Conservation (phyloP, 2,797 vertebrate species). For the Denticeps clupeoides region DNA sequence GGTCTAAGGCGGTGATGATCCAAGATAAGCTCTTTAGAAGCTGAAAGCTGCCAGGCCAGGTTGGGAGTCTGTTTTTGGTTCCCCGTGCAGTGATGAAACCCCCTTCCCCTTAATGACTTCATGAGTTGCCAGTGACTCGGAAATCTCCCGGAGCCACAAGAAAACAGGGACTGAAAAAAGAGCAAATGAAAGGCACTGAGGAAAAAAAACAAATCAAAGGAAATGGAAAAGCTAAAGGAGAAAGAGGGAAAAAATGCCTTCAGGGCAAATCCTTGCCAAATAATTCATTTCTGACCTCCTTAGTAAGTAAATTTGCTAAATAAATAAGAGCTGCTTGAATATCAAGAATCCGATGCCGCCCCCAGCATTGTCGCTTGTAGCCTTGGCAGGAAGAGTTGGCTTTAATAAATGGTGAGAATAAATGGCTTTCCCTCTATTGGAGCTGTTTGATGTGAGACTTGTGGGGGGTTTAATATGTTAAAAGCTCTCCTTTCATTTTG, state of each 20-base stretch:
- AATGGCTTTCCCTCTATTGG: conserved; percentile 56
- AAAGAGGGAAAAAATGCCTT: conserved; percentile 47
- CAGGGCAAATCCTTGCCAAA: conserved; percentile 63
- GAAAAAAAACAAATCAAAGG: conserved; percentile 24
- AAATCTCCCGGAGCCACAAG: conserved; percentile 55
- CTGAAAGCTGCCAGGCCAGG: neutral
- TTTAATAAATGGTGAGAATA: conserved; percentile 62
- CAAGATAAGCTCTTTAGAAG: neutral
- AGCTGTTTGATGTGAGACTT: conserved; percentile 59
- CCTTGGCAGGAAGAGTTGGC: conserved; percentile 36
- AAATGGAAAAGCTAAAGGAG: conserved; percentile 27
- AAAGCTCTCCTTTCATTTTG: conserved; percentile 56
- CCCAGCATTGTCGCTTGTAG: conserved; percentile 48
- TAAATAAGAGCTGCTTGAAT: conserved; percentile 69
- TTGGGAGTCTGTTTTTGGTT: neutral
- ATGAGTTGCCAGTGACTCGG: conserved; percentile 50
- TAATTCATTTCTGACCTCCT: conserved; percentile 71
- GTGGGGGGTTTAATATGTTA: conserved; percentile 67
- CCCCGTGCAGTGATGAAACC: conserved; percentile 28
- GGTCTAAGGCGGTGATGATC: conserved; percentile 1
- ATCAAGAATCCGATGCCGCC: conserved; percentile 57
- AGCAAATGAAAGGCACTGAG: conserved; percentile 30
- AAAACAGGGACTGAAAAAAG: conserved; percentile 37
- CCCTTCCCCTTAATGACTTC: conserved; percentile 55
- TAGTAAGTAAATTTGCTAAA: conserved; percentile 72